Evolutionary conservation across 1,140 invertebrate species (phyloP), one percentile per base, ranked within the genome.

Genomic region (Himalopsyche phryganea): DNA sequence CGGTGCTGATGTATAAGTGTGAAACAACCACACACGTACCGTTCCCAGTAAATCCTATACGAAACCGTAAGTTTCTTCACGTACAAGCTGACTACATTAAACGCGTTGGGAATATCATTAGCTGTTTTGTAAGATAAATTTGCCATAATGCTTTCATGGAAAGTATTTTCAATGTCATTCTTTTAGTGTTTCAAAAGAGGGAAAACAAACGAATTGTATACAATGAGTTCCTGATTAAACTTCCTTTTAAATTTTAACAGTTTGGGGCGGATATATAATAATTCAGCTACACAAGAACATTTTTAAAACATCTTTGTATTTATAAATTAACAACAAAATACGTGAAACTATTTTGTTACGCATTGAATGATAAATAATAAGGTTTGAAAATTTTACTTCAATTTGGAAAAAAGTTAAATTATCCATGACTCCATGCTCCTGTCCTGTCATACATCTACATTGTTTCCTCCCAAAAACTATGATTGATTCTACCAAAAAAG

Each of bases 81-180:
- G 61, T 63, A 59, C 50, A 42, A 55, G 52, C 56, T 59, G 61
- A 63, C 61, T 63, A 63, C 61, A 63, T 63, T 63, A 63, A 63
- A 63, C 61, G 61, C 61, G 61, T 42, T 23, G 56, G 47, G 61
- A 63, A 63, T 63, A 63, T 38, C 56, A 59, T 63, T 63, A 59
- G 56, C 61, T 63, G 46, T 59, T 59, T 58, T 56, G 56, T 58
- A 58, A 55, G 56, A 63, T 63, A 63, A 63, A 63, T 63, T 63
- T 63, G 61, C 51, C 61, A 63, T 63, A 56, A 63, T 63, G 56
- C 61, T 63, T 59, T 58, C 51, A 59, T 54, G 56, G 56, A 59
- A 63, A 63, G 61, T 63, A 63, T 59, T 59, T 63, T 51, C 61
- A 63, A 59, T 59, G 57, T 48, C 53, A 55, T 40, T 40, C 38